Conservation (phyloP, 2,888 invertebrate genomes). For the Idaea aversata region DNA sequence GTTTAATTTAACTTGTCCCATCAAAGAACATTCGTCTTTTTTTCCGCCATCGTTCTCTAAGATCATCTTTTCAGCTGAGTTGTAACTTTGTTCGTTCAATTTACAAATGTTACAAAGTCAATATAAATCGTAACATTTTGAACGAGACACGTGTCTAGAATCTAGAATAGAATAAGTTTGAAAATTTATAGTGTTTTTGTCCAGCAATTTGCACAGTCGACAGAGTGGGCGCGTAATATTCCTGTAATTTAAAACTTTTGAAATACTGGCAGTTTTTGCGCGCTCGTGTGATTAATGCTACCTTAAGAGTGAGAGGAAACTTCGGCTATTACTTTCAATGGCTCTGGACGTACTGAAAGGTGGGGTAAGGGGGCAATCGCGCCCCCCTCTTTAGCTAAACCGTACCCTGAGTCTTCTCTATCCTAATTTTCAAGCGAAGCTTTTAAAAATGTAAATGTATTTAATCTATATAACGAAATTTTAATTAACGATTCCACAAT, state of each 20-base stretch:
- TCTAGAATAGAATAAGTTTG: constrained; percentile 50
- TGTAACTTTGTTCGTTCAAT: no score
- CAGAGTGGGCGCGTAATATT: constrained; percentile 46
- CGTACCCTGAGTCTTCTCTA: background rate
- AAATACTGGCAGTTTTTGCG: constrained; percentile 49
- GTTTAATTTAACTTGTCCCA: no score
- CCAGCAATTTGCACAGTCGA: constrained; percentile 36
- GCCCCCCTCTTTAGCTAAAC: background rate
- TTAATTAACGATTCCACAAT: no score
- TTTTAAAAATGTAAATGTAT: no score
- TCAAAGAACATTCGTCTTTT: no score
- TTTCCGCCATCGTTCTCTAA: no score
- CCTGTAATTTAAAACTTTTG: constrained; percentile 51
- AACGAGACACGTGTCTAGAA: constrained; percentile 37
- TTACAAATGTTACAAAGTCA: no score
- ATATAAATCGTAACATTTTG: constrained; percentile 33
- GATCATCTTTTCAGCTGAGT: no score
- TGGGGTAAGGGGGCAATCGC: background rate
- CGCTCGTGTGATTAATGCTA: constrained; percentile 46
- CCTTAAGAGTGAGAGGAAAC: constrained; percentile 43
- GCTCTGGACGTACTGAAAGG: background rate
- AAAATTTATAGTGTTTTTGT: constrained; percentile 51
- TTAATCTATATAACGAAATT: no score
- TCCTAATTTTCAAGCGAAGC: no score
- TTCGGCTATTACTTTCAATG: constrained; percentile 62